Evolutionary conservation across 2,888 invertebrate species (phyloP).

Genomic region (Synergus gifuensis): DNA sequence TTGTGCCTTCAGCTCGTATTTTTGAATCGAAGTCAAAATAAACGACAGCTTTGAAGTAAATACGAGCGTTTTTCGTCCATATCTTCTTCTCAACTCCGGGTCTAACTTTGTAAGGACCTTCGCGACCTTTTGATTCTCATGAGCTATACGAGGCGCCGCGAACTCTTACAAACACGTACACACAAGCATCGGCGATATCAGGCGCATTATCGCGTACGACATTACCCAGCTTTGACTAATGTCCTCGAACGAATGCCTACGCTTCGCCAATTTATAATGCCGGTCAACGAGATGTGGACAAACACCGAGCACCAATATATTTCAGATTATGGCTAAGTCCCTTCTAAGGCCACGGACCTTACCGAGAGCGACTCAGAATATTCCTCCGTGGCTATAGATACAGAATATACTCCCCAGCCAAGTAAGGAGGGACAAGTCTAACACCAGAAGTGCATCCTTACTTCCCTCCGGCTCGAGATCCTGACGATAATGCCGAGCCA

Average conservation of each 20-base stretch:
- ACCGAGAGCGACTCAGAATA: conserved; percentile 54
- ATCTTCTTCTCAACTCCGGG: neutral
- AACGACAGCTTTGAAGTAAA: neutral
- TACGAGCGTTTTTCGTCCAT: neutral
- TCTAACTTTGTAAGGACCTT: neutral
- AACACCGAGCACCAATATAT: conserved; percentile 77
- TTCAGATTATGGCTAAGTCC: conserved; percentile 76
- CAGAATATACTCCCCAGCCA: conserved; percentile 50
- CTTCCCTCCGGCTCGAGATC: conserved; percentile 56
- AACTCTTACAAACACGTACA: conserved; percentile 52
- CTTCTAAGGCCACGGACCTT: conserved; percentile 55
- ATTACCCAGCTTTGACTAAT: conserved; percentile 77
- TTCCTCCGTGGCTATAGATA: conserved; percentile 57
- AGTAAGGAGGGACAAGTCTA: conserved; percentile 61
- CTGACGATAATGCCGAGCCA: conserved; percentile 66
- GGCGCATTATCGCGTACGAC: conserved; percentile 76
- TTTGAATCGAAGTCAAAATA: neutral
- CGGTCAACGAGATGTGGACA: conserved; percentile 77
- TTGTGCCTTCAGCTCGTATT: too few species aligned
- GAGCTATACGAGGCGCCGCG: conserved; percentile 47
- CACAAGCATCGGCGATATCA: conserved; percentile 71
- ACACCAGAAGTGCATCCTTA: conserved; percentile 69
- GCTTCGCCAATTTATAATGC: conserved; percentile 77
- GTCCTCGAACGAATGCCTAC: conserved; percentile 77
- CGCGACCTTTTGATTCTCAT: conserved; percentile 56